A percentile compares a stretch with the other conserved stretches of the same genome.
Conservation (phyloP, 2,113 vertebrate genomes). For the Brevimyrus niger region DNA sequence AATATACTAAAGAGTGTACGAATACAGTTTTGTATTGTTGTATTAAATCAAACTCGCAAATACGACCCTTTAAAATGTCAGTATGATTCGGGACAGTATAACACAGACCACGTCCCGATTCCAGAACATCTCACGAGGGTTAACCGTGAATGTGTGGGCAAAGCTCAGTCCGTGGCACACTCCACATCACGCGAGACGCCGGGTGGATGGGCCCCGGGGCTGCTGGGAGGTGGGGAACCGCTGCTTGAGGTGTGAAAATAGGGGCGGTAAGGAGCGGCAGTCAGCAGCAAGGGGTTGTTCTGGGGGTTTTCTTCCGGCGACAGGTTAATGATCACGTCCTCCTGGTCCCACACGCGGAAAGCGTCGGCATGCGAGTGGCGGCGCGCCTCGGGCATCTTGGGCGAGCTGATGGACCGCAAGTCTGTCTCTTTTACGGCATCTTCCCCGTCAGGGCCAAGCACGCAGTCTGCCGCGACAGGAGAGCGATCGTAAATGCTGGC, state of each 20-base stretch:
- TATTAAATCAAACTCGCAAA: neutral
- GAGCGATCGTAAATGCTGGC: neutral
- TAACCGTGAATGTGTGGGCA: neutral
- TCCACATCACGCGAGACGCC: neutral
- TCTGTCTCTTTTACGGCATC: constrained; percentile 43
- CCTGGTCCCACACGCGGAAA: constrained; percentile 63
- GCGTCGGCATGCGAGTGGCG: constrained; percentile 56
- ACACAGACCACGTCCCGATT: neutral
- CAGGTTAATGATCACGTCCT: constrained; percentile 57
- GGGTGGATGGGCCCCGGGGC: constrained; percentile 11
- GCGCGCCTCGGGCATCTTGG: constrained; percentile 40
- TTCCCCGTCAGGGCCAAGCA: constrained; percentile 59
- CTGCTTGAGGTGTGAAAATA: constrained; percentile 48
- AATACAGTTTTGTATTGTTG: neutral
- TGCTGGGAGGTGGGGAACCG: constrained; percentile 26
- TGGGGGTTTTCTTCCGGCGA: constrained; percentile 27
- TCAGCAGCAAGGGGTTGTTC: constrained; percentile 46
- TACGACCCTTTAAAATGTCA: neutral
- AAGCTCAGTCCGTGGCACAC: neutral
- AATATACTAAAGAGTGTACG: neutral
- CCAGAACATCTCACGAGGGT: neutral
- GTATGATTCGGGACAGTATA: neutral
- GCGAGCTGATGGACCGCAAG: constrained; percentile 31
- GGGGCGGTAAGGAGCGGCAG: constrained; percentile 51
- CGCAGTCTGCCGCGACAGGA: constrained; percentile 53